These are phyloP conservation scores for Tychaedon coryphoeus DNA, from an alignment of 2,113 vertebrate species.

Conservation along the genomic window DNA sequence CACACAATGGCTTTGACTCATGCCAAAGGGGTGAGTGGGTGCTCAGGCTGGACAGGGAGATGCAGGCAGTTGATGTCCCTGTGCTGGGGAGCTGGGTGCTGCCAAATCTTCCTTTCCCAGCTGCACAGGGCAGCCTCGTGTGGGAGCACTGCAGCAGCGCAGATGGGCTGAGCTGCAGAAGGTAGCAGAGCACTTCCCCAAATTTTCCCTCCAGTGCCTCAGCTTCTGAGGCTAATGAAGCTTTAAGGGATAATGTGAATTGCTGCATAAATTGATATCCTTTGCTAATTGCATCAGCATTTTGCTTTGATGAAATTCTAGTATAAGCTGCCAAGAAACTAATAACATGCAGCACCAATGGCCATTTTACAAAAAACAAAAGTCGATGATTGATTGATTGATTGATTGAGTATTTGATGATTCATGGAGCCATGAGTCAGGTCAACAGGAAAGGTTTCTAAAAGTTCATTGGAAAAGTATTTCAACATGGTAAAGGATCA, in stretches of 20 bases:
- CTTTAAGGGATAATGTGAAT: slow-evolving; percentile 53
- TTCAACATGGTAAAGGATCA: not conserved
- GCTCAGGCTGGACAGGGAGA: not conserved
- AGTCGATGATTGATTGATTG: not conserved
- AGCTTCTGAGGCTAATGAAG: slow-evolving; percentile 56
- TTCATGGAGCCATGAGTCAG: not conserved
- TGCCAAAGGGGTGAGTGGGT: not conserved
- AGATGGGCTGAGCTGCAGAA: slow-evolving; percentile 41
- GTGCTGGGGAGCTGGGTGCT: not conserved
- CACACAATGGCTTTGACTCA: fast-evolving
- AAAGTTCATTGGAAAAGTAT: not conserved
- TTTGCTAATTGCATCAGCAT: slow-evolving; percentile 63
- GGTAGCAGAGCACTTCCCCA: not conserved
- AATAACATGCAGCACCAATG: slow-evolving; percentile 14
- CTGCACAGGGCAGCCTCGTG: fast-evolving
- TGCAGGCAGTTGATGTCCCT: not conserved
- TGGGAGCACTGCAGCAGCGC: not conserved
- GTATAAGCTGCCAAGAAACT: slow-evolving; percentile 23
- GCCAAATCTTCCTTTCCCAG: not conserved
- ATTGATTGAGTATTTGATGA: not conserved
- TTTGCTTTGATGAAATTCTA: slow-evolving; percentile 39
- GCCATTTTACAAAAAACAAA: not conserved
- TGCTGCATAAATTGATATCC: slow-evolving; percentile 48
- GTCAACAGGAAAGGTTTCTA: not conserved
- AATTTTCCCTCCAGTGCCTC: not conserved